Evolutionary conservation across 1,140 invertebrate species (phyloP).

Genomic region (Diorhabda sublineata): DNA sequence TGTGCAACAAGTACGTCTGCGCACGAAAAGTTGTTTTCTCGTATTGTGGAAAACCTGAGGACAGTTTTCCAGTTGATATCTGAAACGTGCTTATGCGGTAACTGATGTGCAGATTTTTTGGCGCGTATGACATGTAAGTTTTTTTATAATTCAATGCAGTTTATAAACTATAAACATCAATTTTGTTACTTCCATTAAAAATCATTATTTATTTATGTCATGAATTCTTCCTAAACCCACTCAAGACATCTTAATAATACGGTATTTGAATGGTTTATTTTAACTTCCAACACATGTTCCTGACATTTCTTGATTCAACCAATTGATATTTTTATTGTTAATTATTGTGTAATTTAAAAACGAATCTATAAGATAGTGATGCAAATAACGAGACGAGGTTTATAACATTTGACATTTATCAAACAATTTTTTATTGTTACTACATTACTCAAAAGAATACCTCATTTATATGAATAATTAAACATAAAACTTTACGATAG

Average conservation of each 20-base stretch:
- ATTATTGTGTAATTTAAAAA: too few species aligned
- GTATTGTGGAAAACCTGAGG: not conserved
- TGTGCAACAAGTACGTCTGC: conserved; percentile 14
- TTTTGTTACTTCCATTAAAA: not conserved
- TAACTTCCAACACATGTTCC: not conserved
- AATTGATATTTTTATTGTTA: too few species aligned
- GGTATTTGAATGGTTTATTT: not conserved
- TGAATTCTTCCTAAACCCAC: not conserved
- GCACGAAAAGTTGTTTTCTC: not conserved
- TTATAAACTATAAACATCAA: not conserved
- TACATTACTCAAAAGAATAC: too few species aligned
- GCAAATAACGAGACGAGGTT: too few species aligned
- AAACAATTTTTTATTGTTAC: too few species aligned
- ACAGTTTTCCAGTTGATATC: conserved; percentile 1
- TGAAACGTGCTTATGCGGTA: not conserved
- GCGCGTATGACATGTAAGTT: not conserved
- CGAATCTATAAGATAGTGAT: too few species aligned
- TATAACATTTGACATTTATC: too few species aligned
- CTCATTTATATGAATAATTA: too few species aligned
- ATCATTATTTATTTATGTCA: not conserved
- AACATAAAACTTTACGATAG: too few species aligned
- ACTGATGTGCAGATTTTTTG: not conserved
- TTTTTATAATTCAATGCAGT: not conserved
- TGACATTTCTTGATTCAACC: too few species aligned
- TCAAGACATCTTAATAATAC: not conserved